Evolutionary conservation across 2,113 vertebrate genomes (phyloP).

Genomic region (Plotosus lineatus): DNA sequence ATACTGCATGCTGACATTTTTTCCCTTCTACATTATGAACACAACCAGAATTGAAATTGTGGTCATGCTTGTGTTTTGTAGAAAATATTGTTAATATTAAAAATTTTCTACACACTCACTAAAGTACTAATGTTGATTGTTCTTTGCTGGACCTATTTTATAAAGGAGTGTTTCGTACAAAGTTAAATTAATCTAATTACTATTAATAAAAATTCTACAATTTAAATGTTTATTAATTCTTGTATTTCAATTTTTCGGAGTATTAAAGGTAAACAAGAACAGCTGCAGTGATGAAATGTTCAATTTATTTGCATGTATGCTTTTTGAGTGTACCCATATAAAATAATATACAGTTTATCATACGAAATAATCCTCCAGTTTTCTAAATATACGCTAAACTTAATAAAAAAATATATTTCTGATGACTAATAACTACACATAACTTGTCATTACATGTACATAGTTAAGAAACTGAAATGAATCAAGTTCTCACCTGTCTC

Average conservation of each 20-base stretch:
- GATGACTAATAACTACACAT: neutral
- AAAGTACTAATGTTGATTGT: neutral
- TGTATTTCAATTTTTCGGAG: no score
- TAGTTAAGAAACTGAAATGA: neutral
- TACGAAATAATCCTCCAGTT: neutral
- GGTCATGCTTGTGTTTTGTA: neutral
- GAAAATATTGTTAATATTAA: neutral
- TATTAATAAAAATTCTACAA: neutral
- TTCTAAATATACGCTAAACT: neutral
- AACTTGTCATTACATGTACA: neutral
- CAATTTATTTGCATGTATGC: neutral
- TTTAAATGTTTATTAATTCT: no score
- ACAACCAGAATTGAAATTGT: neutral
- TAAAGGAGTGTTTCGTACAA: neutral
- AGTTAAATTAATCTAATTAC: neutral
- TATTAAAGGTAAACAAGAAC: neutral
- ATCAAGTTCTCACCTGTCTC: slow-evolving; percentile 52
- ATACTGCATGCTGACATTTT: neutral
- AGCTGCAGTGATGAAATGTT: neutral
- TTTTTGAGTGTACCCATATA: neutral
- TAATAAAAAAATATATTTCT: neutral
- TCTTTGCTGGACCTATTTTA: neutral
- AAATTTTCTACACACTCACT: neutral
- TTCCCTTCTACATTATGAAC: neutral
- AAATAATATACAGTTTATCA: neutral